These are phyloP conservation scores for Thamnophis elegans DNA, from an alignment of 2,797 vertebrate genomes.

Conservation along the genomic window DNA sequence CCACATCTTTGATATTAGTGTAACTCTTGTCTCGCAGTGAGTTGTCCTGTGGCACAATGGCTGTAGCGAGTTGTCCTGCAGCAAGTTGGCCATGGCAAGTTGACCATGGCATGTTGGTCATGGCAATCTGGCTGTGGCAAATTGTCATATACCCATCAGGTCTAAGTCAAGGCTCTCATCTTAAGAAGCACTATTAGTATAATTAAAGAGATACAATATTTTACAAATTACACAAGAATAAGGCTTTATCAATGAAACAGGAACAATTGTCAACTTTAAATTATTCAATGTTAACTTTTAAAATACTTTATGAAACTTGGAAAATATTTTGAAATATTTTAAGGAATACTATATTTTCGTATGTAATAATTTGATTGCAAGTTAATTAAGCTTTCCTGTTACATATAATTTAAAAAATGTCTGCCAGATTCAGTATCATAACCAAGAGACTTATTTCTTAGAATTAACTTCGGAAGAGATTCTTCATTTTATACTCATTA, in stretches of 20 bases:
- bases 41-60: too few relatives aligned
- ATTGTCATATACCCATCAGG: neutral
- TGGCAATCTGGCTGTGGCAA: too few relatives aligned
- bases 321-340: neutral
- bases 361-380: neutral
- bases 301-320: neutral
- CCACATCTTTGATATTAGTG: too few relatives aligned
- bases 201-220: neutral
- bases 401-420: neutral
- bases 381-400: neutral
- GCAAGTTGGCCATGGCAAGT: too few relatives aligned
- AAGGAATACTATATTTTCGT: neutral
- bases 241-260: neutral
- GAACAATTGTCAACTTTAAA: neutral
- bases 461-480: neutral
- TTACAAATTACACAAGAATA: neutral
- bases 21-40: too few relatives aligned
- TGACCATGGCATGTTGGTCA: too few relatives aligned
- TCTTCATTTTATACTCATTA: neutral
- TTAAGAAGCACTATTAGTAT: neutral
- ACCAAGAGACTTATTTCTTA: neutral
- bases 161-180: neutral
- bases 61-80: too few relatives aligned
- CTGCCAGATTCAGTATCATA: neutral
- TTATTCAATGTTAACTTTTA: neutral